Base-by-base conservation (phyloP, 2,888 invertebrate genomes). In the Mesopsocus fuscifrons region DNA sequence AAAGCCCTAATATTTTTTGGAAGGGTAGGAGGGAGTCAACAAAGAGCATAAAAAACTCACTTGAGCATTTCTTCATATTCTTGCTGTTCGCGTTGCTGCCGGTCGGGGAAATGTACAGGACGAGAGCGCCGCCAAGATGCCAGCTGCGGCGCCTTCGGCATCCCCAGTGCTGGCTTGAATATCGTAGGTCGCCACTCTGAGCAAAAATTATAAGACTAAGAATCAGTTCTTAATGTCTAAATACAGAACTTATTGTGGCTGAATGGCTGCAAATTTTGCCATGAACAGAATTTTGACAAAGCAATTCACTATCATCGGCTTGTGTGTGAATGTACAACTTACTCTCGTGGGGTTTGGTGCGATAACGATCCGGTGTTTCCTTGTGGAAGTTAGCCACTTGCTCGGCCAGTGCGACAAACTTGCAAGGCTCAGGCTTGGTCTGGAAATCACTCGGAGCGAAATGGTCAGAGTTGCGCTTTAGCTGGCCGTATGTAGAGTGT, bases 341-440 rank as follows among this genome's bases (percentile, higher is more conserved):
- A 38, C 4, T 5, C 6, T 38, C 20, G 17, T 18, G 17, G 4
- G 38, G 38, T 21, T 38, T 38, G 6, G 38, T 20, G 21, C 38
- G 38, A 38, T 20, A 38, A 5, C 38, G 17, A 38, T 38, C 38
- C 5, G 38, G 38, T 6, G 38, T 38, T 20, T 38, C 38, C 38
- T 38, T 38, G 21, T 38, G 38, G 18, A 38, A 38, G 20, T 38
- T 17, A 18, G 17, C 20, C 5, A 38, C 20, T 38, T 38, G 38
- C 11, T 38, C 38, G 4, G 38, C 38, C 13, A 38, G 20, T 5
- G 38, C 17, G 13, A 38, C 20, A 17, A 38, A 38, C 20, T 38
- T 38, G 18, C 3, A 26, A 26, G 26, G 26, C 26, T 26, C 26
- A 11, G 26, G 11, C 11, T 9, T 26, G 8, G 26, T 6, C 26